Percentiles rank a stretch among this genome's conserved stretches.
phyloP scores from a whole-genome alignment of 2,888 invertebrate species.

The Tinea trinotella region DNA sequence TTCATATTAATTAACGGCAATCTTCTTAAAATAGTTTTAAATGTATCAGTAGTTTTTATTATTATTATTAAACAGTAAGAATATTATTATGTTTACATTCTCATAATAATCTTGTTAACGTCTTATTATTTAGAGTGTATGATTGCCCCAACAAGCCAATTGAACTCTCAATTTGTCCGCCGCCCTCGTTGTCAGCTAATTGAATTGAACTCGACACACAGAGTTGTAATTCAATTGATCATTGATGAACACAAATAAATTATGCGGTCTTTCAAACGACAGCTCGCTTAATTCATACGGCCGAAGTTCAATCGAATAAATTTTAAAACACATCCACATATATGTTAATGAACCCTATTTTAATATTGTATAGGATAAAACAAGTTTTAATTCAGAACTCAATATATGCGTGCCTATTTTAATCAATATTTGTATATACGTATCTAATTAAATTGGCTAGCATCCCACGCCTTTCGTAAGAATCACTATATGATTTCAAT shows the following conservation, averaged over 20 bases:
- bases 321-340: not conserved
- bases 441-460: no score
- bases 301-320: not conserved
- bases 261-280: not conserved
- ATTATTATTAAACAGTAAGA: not conserved
- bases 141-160: conserved; percentile 4
- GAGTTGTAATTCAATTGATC: conserved; percentile 1
- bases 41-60: no score
- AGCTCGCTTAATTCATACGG: not conserved
- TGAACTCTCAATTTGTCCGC: not conserved
- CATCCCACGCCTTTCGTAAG: no score
- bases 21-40: no score
- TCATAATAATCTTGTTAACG: not conserved
- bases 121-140: not conserved
- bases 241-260: not conserved
- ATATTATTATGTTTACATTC: not conserved
- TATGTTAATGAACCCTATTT: not conserved
- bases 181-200: conserved; percentile 2
- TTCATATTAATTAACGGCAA: no score
- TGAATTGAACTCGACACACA: conserved; percentile 1
- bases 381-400: no score
- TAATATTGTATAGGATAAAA: no score
- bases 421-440: no score
- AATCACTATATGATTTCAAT: no score
- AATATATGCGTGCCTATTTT: no score